Evolutionary conservation across 2,888 invertebrate genomes (phyloP).

Genomic region (Orthosia cruda): DNA sequence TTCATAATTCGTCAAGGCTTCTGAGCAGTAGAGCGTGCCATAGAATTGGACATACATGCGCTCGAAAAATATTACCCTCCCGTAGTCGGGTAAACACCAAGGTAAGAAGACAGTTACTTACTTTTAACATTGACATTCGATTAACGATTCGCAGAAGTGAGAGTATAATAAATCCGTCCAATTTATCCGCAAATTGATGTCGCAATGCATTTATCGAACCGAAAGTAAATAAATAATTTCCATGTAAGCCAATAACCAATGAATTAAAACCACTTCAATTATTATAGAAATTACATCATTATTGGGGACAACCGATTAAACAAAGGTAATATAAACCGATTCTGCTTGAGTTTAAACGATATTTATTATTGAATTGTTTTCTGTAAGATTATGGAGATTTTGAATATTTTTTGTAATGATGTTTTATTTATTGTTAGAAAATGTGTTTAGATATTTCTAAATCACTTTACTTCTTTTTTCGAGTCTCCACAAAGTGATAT

Average conservation of each 20-base stretch:
- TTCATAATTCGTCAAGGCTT: no score
- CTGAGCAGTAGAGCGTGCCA: no score
- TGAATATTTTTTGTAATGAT: no score
- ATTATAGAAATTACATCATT: constrained; percentile 74
- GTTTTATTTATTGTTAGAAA: background rate
- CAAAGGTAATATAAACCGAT: constrained; percentile 72
- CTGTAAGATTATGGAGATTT: constrained; percentile 1
- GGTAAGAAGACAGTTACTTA: background rate
- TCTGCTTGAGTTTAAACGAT: constrained; percentile 44
- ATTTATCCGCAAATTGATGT: constrained; percentile 11
- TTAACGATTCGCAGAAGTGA: background rate
- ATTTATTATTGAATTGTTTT: constrained; percentile 19
- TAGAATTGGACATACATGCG: no score
- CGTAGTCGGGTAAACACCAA: no score
- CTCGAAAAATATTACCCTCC: no score
- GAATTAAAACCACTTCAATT: constrained; percentile 71
- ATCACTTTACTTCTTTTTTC: no score
- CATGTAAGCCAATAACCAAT: constrained; percentile 71
- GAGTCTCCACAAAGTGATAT: no score
- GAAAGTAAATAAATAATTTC: constrained; percentile 60
- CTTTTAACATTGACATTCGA: background rate
- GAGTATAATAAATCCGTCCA: constrained; percentile 1
- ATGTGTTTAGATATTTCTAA: background rate
- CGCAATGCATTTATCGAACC: constrained; percentile 48
- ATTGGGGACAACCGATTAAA: constrained; percentile 71